phyloP scores from a whole-genome alignment of 2,113 vertebrate genomes.

The Falco punctatus region DNA sequence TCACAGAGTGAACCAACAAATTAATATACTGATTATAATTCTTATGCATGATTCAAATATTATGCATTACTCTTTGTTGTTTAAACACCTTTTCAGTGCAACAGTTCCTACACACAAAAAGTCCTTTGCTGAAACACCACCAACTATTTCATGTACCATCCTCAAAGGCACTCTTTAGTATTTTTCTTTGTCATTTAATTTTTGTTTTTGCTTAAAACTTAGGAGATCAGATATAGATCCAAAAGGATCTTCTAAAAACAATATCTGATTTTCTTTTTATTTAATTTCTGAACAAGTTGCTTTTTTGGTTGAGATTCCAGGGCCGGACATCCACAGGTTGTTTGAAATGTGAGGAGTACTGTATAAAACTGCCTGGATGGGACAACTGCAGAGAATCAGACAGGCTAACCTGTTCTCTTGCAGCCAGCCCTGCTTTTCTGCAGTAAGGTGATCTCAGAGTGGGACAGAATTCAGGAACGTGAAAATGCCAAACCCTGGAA shows the following conservation, averaged over 20 bases:
- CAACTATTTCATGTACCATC: neutral
- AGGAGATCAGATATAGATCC: neutral
- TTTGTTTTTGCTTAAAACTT: neutral
- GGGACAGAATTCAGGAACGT: neutral
- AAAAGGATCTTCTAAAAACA: neutral
- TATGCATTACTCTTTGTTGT: constrained; percentile 9
- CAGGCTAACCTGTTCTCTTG: neutral
- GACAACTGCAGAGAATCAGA: neutral
- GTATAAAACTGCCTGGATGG: neutral
- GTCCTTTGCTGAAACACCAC: neutral
- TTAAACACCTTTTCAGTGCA: constrained; percentile 50
- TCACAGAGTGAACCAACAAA: constrained; percentile 51
- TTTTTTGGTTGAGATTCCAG: neutral
- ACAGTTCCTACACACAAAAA: neutral
- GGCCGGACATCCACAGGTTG: neutral
- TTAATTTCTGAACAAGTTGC: neutral
- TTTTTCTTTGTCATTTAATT: neutral
- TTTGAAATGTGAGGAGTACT: neutral
- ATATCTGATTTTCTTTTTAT: neutral
- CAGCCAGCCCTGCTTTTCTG: neutral
- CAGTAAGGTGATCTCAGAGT: neutral
- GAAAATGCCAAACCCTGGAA: neutral
- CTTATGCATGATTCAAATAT: constrained; percentile 31
- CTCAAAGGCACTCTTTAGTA: neutral
- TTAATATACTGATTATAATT: constrained; percentile 54